Evolutionary conservation across 2,113 vertebrate species (phyloP).

Genomic region (Myotis yumanensis): DNA sequence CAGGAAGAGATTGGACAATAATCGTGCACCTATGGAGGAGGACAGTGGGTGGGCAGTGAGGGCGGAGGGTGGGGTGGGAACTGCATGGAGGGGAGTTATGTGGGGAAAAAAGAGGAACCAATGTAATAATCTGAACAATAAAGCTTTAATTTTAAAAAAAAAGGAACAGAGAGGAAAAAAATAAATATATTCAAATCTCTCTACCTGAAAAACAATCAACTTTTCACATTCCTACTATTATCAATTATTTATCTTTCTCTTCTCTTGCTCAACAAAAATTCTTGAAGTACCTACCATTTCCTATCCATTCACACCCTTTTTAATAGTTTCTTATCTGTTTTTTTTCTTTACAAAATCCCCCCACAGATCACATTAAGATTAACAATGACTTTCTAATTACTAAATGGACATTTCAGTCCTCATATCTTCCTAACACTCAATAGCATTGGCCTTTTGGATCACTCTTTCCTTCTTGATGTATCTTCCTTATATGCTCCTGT

Average conservation of each 20-base stretch:
- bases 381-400: neutral
- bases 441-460: neutral
- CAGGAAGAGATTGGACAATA: too few relatives aligned
- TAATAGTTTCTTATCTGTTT: neutral
- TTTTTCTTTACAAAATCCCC: neutral
- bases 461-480: neutral
- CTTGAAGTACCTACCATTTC: neutral
- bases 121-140: too few relatives aligned
- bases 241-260: neutral
- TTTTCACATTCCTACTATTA: neutral
- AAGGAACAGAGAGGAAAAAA: too few relatives aligned
- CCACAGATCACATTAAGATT: neutral
- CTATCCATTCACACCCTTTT: neutral
- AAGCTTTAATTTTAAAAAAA: too few relatives aligned
- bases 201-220: neutral
- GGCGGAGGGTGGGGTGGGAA: too few relatives aligned
- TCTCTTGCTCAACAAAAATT: neutral
- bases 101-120: too few relatives aligned
- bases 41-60: too few relatives aligned
- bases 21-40: too few relatives aligned
- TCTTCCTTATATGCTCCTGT: rapidly evolving
- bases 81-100: too few relatives aligned
- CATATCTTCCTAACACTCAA: neutral
- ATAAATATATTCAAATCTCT: neutral
- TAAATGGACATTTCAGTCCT: neutral